Conservation (phyloP, 2,888 invertebrate species). For the Thecocarcelia acutangulata region DNA sequence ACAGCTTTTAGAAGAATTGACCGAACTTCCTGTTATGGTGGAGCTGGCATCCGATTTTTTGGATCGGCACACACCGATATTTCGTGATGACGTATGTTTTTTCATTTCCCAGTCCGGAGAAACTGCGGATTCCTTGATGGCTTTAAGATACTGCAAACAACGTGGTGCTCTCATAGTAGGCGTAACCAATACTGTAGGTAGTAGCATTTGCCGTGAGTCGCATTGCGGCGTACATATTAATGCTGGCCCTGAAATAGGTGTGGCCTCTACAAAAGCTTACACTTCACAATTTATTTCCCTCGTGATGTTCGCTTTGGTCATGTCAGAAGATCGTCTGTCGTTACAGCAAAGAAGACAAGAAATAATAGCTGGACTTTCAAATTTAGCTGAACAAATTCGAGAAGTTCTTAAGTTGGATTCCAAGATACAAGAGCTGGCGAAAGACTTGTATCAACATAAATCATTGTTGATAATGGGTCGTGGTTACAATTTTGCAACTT, state of each 20-base stretch:
- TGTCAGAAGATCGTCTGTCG: constrained; percentile 98
- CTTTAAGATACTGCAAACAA: constrained; percentile 97
- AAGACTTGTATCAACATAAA: constrained; percentile 95
- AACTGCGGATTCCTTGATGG: constrained; percentile 98
- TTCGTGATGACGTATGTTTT: constrained; percentile 99
- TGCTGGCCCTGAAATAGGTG: constrained; percentile 99
- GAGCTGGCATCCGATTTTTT: constrained; percentile 99
- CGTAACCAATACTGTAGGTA: constrained; percentile 99
- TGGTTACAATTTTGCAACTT: constrained; percentile 99
- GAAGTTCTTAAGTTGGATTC: constrained; percentile 93
- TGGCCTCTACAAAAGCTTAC: constrained; percentile 99
- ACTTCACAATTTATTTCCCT: constrained; percentile 99
- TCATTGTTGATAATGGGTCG: constrained; percentile 99
- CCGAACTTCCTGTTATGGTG: constrained; percentile 99
- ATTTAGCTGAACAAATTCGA: constrained; percentile 93
- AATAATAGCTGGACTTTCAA: constrained; percentile 94
- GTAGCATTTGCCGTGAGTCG: constrained; percentile 98
- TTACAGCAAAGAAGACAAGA: constrained; percentile 91
- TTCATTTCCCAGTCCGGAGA: constrained; percentile 99
- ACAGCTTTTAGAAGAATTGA: constrained; percentile 97
- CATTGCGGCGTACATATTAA: constrained; percentile 99
- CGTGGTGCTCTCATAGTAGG: constrained; percentile 98
- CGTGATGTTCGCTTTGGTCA: constrained; percentile 98
- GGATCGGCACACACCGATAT: constrained; percentile 98
- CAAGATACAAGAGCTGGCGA: constrained; percentile 92